Conservation (phyloP, 2,113 vertebrate species). For the Brachypodius melanocephalos region DNA sequence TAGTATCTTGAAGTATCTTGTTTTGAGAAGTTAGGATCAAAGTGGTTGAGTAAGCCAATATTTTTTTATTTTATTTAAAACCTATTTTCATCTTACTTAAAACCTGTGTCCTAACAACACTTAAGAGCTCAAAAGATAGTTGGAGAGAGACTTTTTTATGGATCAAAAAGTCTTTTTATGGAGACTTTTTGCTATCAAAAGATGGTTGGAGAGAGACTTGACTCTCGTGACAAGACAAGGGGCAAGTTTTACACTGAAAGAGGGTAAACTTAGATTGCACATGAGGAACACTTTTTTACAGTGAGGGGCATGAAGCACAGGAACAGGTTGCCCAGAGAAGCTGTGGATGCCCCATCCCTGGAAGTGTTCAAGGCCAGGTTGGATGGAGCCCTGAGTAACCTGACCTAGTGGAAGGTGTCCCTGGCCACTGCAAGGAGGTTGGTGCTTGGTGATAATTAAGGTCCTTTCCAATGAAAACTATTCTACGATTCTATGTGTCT, state of each 20-base stretch:
- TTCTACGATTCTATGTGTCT: neutral
- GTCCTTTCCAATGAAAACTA: neutral
- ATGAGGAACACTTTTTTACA: neutral
- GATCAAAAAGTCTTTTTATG: too few relatives aligned
- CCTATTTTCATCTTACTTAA: neutral
- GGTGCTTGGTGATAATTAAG: neutral
- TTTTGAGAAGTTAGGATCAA: neutral
- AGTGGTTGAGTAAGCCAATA: neutral
- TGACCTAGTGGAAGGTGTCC: neutral
- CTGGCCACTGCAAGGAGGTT: too few relatives aligned
- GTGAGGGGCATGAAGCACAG: neutral
- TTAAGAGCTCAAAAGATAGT: neutral
- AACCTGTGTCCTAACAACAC: neutral
- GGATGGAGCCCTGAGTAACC: neutral
- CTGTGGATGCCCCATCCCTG: neutral
- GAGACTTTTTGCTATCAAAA: too few relatives aligned
- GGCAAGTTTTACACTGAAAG: neutral
- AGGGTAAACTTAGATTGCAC: neutral
- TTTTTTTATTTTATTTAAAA: neutral
- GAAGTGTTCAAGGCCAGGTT: neutral
- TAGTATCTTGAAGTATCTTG: neutral
- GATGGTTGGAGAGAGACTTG: neutral
- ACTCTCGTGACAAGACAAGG: neutral
- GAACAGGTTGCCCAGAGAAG: too few relatives aligned
- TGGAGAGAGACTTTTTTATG: neutral